Conservation (phyloP, 1,140 invertebrate genomes). For the Phymastichus coffea region DNA sequence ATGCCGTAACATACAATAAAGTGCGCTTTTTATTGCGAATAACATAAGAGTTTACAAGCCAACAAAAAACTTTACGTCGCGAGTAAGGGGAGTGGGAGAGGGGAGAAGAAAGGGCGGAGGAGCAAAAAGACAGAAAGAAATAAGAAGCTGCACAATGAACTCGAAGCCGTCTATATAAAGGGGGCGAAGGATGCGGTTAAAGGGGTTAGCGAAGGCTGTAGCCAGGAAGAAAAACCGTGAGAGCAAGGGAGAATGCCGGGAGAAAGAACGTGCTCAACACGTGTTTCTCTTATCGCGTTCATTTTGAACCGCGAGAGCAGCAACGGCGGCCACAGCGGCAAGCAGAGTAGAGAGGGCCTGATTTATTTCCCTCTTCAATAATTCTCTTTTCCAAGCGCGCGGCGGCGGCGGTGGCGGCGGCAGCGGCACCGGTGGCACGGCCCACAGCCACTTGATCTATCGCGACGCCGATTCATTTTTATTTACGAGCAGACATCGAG, state of each 20-base stretch:
- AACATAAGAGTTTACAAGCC: too few relatives aligned
- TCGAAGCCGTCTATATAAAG: too few relatives aligned
- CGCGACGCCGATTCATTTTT: constrained; percentile 43
- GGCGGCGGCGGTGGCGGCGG: neutral
- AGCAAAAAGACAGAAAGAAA: constrained; percentile 8
- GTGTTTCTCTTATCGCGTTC: constrained; percentile 51
- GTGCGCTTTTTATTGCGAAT: too few relatives aligned
- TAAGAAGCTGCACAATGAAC: too few relatives aligned
- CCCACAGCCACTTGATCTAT: constrained; percentile 41
- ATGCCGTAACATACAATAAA: too few relatives aligned
- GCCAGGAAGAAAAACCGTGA: constrained; percentile 17
- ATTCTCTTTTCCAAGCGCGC: constrained; percentile 39
- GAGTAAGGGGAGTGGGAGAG: neutral
- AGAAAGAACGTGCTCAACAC: constrained; percentile 48
- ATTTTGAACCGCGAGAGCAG: constrained; percentile 37
- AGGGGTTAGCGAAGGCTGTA: constrained; percentile 12
- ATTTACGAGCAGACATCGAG: constrained; percentile 38
- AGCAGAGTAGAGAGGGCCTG: too few relatives aligned
- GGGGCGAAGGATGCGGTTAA: neutral
- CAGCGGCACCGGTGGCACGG: neutral
- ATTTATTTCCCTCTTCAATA: constrained; percentile 47
- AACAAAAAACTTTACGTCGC: too few relatives aligned
- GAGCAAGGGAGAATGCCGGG: constrained; percentile 20
- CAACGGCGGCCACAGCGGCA: too few relatives aligned
- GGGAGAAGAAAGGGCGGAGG: constrained; percentile 4